Percentiles rank a stretch among this genome's conserved stretches.
phyloP scores from a whole-genome alignment of 2,113 vertebrate species.

The Engraulis encrasicolus region DNA sequence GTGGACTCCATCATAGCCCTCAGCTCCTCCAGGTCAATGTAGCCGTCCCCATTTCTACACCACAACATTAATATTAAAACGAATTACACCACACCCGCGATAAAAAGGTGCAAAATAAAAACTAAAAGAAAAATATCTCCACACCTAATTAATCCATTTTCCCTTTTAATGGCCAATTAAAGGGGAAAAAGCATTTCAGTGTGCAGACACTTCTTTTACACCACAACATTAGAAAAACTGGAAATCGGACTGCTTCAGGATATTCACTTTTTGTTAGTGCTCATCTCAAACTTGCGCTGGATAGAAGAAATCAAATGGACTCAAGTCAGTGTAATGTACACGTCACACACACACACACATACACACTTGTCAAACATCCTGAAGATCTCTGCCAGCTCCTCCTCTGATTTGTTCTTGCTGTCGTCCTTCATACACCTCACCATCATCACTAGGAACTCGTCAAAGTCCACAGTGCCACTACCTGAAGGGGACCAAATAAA shows the following conservation, averaged over 20 bases:
- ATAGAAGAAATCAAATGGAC: no score
- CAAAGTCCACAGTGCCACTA: conserved; percentile 93
- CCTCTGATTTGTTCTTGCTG: conserved; percentile 95
- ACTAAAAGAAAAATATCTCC: no score
- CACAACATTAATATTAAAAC: background rate
- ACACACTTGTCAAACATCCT: conserved; percentile 96
- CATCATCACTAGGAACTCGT: conserved; percentile 98
- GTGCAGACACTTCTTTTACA: background rate
- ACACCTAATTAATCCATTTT: no score
- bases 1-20: conserved; percentile 93
- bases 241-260: no score
- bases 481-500: conserved; percentile 68
- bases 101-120: no score
- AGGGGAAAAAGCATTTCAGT: background rate
- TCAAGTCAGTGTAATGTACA: no score
- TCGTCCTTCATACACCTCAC: conserved; percentile 97
- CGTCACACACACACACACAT: no score
- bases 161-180: background rate
- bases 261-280: no score
- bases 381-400: conserved; percentile 94
- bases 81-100: no score
- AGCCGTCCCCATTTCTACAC: conserved; percentile 88
- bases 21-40: conserved; percentile 93
- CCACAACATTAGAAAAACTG: no score
- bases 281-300: no score